Percentiles rank a stretch among this genome's conserved stretches.
phyloP scores from a whole-genome alignment of 2,888 invertebrate species.

The Ametastegia equiseti region DNA sequence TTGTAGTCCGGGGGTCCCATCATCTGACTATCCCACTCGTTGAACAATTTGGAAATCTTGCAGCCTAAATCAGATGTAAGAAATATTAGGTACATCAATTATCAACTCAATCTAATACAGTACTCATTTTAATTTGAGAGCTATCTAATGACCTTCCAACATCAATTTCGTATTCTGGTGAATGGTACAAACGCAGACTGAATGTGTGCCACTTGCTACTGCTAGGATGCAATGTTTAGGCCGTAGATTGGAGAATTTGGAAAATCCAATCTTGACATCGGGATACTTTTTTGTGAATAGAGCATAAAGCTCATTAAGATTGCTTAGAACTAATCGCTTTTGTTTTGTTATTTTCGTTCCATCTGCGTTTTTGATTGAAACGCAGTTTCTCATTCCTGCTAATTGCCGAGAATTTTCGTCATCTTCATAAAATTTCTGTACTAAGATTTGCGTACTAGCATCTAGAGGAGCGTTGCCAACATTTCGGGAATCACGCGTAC shows the following conservation, averaged over 20 bases:
- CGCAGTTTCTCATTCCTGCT: slow-evolving; percentile 57
- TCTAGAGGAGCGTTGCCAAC: neutral
- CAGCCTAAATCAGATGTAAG: too few relatives aligned
- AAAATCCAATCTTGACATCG: slow-evolving; percentile 51
- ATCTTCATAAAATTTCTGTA: slow-evolving; percentile 53
- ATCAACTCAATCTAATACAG: too few relatives aligned
- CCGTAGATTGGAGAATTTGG: slow-evolving; percentile 49
- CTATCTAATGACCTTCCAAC: slow-evolving; percentile 40
- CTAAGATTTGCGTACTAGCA: too few relatives aligned
- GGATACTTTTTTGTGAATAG: slow-evolving; percentile 49
- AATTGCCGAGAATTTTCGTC: slow-evolving; percentile 50
- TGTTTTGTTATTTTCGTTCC: slow-evolving; percentile 26
- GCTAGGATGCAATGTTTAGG: slow-evolving; percentile 52
- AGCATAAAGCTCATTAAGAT: slow-evolving; percentile 54
- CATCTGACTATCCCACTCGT: neutral
- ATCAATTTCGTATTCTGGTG: slow-evolving; percentile 54
- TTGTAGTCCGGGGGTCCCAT: neutral
- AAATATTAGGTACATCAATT: too few relatives aligned
- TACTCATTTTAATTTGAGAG: neutral
- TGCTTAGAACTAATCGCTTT: slow-evolving; percentile 48
- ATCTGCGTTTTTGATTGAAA: slow-evolving; percentile 48
- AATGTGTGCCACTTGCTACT: slow-evolving; percentile 51
- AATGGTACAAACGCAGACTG: slow-evolving; percentile 50
- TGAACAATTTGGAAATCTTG: neutral
- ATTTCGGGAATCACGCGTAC: neutral